Evolutionary conservation across 2,113 vertebrate species (phyloP).

Genomic region (Pelobates fuscus): DNA sequence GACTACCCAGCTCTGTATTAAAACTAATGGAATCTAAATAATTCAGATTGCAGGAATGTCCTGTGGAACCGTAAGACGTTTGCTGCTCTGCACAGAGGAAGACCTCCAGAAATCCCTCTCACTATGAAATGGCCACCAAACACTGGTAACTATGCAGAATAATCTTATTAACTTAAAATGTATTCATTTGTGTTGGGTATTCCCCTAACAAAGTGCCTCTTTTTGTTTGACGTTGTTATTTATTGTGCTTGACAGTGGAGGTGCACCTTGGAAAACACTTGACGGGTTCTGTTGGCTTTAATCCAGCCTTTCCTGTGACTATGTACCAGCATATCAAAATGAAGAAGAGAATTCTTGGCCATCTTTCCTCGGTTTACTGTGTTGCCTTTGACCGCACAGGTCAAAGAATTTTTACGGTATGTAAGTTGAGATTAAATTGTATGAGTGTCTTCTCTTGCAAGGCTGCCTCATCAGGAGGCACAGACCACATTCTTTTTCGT

Average conservation of each 20-base stretch:
- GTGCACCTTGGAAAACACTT: constrained; percentile 84
- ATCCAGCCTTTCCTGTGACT: constrained; percentile 84
- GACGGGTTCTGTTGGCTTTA: constrained; percentile 83
- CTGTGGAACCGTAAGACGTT: constrained; percentile 86
- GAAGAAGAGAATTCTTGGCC: constrained; percentile 93
- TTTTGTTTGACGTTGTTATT: not conserved
- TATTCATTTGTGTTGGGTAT: no score
- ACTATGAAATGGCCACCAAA: constrained; percentile 78
- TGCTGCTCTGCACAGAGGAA: constrained; percentile 93
- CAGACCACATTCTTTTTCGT: no score
- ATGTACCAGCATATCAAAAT: constrained; percentile 93
- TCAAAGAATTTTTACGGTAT: constrained; percentile 96
- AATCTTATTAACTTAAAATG: no score
- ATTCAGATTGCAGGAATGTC: constrained; percentile 80
- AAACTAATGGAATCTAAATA: no score
- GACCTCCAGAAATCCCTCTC: constrained; percentile 91
- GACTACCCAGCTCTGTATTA: no score
- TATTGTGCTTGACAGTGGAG: constrained; percentile 78
- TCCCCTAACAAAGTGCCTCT: no score
- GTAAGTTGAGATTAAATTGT: constrained; percentile 56
- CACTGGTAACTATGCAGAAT: constrained; percentile 71
- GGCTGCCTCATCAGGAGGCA: no score
- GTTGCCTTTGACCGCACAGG: constrained; percentile 96
- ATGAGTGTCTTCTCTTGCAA: no score
- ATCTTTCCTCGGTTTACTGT: constrained; percentile 98